phyloP scores from a whole-genome alignment of 2,888 invertebrate species.

The Ctena decussata region DNA sequence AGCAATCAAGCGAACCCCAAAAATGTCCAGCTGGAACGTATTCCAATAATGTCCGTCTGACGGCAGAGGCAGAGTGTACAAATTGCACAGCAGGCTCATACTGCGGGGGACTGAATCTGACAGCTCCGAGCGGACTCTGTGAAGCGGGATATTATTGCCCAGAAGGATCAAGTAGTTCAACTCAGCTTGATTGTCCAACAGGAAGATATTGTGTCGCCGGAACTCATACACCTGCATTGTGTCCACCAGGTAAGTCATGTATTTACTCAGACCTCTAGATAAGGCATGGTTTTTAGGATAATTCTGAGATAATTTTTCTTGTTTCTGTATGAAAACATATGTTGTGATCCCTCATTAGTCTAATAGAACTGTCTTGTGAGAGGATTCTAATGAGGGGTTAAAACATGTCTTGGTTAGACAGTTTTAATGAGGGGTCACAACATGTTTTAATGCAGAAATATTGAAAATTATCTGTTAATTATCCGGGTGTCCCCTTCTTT shows the following conservation, averaged over 20 bases:
- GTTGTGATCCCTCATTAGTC: too few relatives aligned
- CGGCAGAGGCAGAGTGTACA: constrained; percentile 74
- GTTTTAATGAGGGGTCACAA: too few relatives aligned
- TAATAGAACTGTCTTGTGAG: too few relatives aligned
- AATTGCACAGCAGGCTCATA: constrained; percentile 84
- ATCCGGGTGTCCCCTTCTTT: too few relatives aligned
- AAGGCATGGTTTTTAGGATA: too few relatives aligned
- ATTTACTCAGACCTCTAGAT: too few relatives aligned
- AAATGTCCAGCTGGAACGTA: constrained; percentile 84
- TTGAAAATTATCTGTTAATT: too few relatives aligned
- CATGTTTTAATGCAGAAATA: too few relatives aligned
- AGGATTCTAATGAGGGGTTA: too few relatives aligned
- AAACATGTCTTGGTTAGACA: too few relatives aligned
- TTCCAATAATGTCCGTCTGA: constrained; percentile 77
- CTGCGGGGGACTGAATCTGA: constrained; percentile 79
- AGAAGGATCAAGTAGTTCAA: constrained; percentile 69
- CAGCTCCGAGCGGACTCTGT: constrained; percentile 80
- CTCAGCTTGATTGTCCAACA: constrained; percentile 78
- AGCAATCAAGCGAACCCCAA: constrained; percentile 79
- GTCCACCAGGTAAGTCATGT: constrained; percentile 76
- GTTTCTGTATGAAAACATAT: too few relatives aligned
- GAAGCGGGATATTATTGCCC: constrained; percentile 84
- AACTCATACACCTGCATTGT: constrained; percentile 68
- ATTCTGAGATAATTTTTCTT: too few relatives aligned
- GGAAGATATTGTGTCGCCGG: constrained; percentile 81